These are phyloP conservation scores for Musca vetustissima DNA, from an alignment of 1,140 invertebrate species.

Conservation along the genomic window DNA sequence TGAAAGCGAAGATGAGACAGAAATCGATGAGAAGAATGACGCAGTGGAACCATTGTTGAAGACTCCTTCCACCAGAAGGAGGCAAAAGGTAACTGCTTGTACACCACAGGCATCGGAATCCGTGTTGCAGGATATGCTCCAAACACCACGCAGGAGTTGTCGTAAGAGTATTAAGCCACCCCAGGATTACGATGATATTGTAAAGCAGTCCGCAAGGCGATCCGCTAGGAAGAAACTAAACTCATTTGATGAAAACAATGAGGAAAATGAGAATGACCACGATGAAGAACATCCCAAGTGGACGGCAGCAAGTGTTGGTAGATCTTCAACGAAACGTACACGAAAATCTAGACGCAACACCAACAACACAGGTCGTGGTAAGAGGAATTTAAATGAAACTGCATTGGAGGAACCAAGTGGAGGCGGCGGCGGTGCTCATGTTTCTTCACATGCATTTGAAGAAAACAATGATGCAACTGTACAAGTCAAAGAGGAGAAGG, in stretches of 20 bases:
- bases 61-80: background rate
- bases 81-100: background rate
- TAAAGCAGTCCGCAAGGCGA: slow-evolving; percentile 22
- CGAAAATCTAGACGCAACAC: slow-evolving; percentile 12
- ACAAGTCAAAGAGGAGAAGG: background rate
- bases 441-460: background rate
- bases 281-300: slow-evolving; percentile 32
- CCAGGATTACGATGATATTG: slow-evolving; percentile 45
- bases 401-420: no score
- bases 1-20: slow-evolving; percentile 7
- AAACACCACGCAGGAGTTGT: slow-evolving; percentile 43
- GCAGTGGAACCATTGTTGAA: background rate
- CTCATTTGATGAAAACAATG: background rate
- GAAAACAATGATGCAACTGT: background rate
- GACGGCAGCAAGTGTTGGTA: slow-evolving; percentile 36
- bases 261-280: background rate
- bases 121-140: background rate
- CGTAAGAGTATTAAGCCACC: slow-evolving; percentile 44
- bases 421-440: no score
- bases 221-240: background rate
- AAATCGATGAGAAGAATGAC: background rate
- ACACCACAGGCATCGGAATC: background rate
- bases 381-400: background rate
- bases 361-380: background rate
- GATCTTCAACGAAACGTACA: slow-evolving; percentile 33